These are phyloP conservation scores for Heliothis virescens DNA, from an alignment of 1,140 invertebrate genomes.

Conservation along the genomic window DNA sequence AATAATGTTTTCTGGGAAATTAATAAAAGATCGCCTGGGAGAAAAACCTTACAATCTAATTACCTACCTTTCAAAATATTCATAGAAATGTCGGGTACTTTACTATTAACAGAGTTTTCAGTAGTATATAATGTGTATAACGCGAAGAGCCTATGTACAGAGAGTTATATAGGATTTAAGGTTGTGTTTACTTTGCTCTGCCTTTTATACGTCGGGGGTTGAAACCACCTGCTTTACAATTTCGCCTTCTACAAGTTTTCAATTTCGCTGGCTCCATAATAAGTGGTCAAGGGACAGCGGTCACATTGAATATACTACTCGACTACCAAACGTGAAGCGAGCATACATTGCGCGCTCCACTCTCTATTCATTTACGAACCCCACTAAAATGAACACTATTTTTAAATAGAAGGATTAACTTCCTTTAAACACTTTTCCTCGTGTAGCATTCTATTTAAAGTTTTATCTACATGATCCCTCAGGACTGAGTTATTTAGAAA, in stretches of 20 bases:
- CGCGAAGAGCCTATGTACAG: too few species aligned
- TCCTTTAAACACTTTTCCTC: constrained; percentile 17
- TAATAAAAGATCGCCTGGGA: background rate
- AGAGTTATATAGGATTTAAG: background rate
- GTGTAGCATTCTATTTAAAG: background rate
- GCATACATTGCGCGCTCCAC: background rate
- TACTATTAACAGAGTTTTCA: background rate
- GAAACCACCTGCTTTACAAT: constrained; percentile 19
- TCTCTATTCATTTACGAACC: constrained; percentile 28
- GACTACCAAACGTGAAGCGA: background rate
- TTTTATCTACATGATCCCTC: constrained; percentile 17
- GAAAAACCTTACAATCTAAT: background rate
- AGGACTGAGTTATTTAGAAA: constrained; percentile 21
- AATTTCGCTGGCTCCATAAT: background rate
- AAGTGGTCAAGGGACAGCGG: constrained; percentile 11
- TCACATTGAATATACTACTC: constrained; percentile 1
- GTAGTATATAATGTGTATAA: background rate
- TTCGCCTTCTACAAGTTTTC: constrained; percentile 15
- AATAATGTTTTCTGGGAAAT: background rate
- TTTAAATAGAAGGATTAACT: constrained; percentile 12
- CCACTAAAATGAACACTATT: constrained; percentile 24
- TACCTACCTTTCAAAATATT: background rate
- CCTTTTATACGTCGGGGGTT: background rate
- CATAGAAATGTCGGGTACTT: background rate
- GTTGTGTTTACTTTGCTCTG: background rate